Base-by-base conservation (phyloP, 92 coral and sea anemone genomes). In the Actinostola sp. region DNA sequence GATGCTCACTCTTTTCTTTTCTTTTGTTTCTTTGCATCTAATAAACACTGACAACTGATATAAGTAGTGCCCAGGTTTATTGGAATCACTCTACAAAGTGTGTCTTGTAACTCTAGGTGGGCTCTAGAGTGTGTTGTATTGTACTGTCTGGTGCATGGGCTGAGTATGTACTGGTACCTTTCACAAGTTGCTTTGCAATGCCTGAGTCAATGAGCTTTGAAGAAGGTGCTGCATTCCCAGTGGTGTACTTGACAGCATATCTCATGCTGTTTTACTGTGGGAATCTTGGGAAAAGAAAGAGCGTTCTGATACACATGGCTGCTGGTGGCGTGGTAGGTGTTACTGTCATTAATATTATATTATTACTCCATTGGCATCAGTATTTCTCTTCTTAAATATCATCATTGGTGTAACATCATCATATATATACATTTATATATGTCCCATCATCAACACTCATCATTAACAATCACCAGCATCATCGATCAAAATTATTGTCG, bases 251-350 rank as follows among this genome's bases (percentile, higher is more conserved):
- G 41, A 94, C 98, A 0, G 97, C 98, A 5, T 90, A 94, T 63
- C 75, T 88, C 27, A 80, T 94, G 89, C 82, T 94, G 55, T 94
- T 94, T 54, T 86, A 91, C 59, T 64, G 82, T 59, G 94, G 86
- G 6, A 83, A 89, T 62, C 63, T 94, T 56, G 81, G 84, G 20
- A 76, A 58, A 34, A 80, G 89, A 55, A 89, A 92, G 44, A 94
- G 92, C 71, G 80, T 94, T 64, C 85, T 94, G 16, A 85, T 94
- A 21, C 98, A 94, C 49, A 91, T 88, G 92, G 98, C 98, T n/a
- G 97, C 92, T 23, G 98, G 98, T 25, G 97, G 98, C 54, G 98
- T 94, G 95, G 98, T 94, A 76, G 76, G 98, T 61, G 14, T 17
- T 42, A 25, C 11, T n/a, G n/a, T n/a, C n/a, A n/a, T n/a, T n/a